These are phyloP conservation scores for Linepithema humile DNA, from an alignment of 1,140 invertebrate species.

Conservation along the genomic window DNA sequence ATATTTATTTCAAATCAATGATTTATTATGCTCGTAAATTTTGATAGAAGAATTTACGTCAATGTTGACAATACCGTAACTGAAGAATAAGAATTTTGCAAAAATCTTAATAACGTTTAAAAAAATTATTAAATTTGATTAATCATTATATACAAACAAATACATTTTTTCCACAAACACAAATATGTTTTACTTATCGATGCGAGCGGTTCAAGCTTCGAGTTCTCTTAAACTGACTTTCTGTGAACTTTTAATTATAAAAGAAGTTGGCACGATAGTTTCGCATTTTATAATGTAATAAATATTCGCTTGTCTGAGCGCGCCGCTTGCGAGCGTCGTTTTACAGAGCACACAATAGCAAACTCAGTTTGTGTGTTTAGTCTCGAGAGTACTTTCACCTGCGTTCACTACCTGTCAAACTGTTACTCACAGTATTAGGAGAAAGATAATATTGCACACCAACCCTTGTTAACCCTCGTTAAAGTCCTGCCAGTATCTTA, in stretches of 20 bases:
- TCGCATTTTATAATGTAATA: too few relatives aligned
- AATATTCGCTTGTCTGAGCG: background rate
- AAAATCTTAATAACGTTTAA: background rate
- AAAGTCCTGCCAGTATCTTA: slow-evolving; percentile 9
- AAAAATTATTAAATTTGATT: background rate
- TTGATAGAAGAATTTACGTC: background rate
- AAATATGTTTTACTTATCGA: background rate
- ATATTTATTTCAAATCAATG: background rate
- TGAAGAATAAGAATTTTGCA: background rate
- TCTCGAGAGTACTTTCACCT: slow-evolving; percentile 23
- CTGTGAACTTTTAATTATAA: background rate
- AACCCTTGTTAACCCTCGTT: slow-evolving; percentile 3
- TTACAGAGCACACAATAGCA: background rate
- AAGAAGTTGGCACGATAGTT: slow-evolving; percentile 36
- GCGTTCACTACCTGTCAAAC: slow-evolving; percentile 6
- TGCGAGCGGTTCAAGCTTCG: background rate
- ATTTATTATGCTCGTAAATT: background rate
- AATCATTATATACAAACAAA: too few relatives aligned
- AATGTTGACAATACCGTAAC: background rate
- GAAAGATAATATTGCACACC: background rate
- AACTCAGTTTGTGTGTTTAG: background rate
- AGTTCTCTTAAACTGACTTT: background rate
- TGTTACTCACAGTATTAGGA: too few relatives aligned
- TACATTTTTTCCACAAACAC: background rate
- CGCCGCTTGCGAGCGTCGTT: background rate